A percentile compares a stretch with the other conserved stretches of the same genome.
Conservation (phyloP, 1,140 invertebrate species). For the Magallana gigas region DNA sequence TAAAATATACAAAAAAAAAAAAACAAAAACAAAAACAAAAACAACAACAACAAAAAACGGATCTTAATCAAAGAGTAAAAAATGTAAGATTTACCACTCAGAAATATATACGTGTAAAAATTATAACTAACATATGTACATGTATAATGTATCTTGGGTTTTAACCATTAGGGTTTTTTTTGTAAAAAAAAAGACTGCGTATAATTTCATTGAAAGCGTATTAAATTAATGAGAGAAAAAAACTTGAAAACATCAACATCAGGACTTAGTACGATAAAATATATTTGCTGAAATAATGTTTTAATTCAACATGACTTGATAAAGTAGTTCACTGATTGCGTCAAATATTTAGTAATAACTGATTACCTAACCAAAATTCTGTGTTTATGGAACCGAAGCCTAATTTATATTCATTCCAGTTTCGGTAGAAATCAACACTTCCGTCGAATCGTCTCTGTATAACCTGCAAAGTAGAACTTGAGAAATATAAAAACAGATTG, state of each 20-base stretch:
- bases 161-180: background rate
- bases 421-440: background rate
- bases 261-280: background rate
- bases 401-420: background rate
- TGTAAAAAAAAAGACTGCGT: too few species aligned
- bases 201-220: too few species aligned
- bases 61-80: background rate
- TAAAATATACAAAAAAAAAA: background rate
- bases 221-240: too few species aligned
- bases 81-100: background rate
- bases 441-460: background rate
- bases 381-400: background rate
- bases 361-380: background rate
- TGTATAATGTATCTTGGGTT: background rate
- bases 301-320: background rate
- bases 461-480: background rate
- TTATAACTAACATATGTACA: background rate
- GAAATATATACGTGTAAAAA: background rate
- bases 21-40: too few species aligned
- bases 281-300: background rate
- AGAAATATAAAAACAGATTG: too few species aligned
- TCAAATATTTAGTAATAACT: background rate
- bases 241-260: background rate
- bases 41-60: too few species aligned
- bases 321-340: background rate